These are phyloP conservation scores for Dynastes tityus DNA, from an alignment of 2,888 invertebrate species.

Conservation along the genomic window DNA sequence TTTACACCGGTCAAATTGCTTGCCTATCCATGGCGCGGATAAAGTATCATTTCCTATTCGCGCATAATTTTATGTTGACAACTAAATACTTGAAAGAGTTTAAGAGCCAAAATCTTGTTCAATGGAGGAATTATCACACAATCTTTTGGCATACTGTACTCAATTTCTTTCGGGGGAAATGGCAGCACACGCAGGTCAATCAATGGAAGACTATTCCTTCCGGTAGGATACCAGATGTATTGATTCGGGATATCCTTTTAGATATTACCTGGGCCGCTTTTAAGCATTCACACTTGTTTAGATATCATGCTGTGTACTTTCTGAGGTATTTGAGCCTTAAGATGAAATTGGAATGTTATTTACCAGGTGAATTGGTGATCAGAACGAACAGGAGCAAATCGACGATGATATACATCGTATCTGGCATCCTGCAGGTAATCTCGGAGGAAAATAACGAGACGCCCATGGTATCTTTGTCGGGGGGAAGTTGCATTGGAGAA, in stretches of 20 bases:
- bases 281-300: slow-evolving; percentile 58
- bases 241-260: slow-evolving; percentile 53
- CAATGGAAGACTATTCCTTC: slow-evolving; percentile 28
- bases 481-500: slow-evolving; percentile 59
- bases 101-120: not conserved
- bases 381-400: slow-evolving; percentile 53
- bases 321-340: slow-evolving; percentile 54
- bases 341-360: slow-evolving; percentile 53
- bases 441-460: slow-evolving; percentile 60
- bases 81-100: slow-evolving; percentile 1
- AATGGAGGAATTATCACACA: slow-evolving; percentile 43
- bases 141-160: slow-evolving; percentile 39
- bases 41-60: slow-evolving; percentile 41
- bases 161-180: slow-evolving; percentile 36
- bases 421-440: slow-evolving; percentile 59
- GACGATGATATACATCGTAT: slow-evolving; percentile 57
- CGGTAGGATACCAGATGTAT: slow-evolving; percentile 53
- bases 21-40: slow-evolving; percentile 37
- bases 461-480: slow-evolving; percentile 57
- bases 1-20: slow-evolving; percentile 19
- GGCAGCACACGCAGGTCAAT: slow-evolving; percentile 51
- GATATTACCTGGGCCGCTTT: slow-evolving; percentile 57
- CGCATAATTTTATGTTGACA: slow-evolving; percentile 36
- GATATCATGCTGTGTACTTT: slow-evolving; percentile 53
- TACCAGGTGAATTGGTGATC: slow-evolving; percentile 57